Percentiles rank a stretch among this genome's conserved stretches.
These are phyloP conservation scores for Diplodus puntazzo DNA, from an alignment of 2,797 vertebrate genomes.

Conservation along the genomic window DNA sequence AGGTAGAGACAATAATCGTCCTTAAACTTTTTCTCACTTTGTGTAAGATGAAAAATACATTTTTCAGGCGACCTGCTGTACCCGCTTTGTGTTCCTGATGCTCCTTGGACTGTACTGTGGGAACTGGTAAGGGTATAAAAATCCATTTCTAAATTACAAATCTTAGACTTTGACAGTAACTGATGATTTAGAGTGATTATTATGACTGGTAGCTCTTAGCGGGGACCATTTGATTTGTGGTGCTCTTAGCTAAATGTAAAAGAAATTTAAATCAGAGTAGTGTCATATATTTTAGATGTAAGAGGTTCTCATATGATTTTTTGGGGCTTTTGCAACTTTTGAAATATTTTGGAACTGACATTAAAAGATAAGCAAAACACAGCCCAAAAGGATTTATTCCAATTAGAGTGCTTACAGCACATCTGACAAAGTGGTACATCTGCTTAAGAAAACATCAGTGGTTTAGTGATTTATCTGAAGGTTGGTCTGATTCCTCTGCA, in stretches of 20 bases:
- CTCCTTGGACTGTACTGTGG: neutral
- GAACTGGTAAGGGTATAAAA: neutral
- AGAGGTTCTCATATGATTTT: slow-evolving; percentile 15
- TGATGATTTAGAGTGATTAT: slow-evolving; percentile 26
- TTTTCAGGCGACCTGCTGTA: neutral
- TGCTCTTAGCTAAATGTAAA: slow-evolving; percentile 28
- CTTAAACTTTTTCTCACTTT: neutral
- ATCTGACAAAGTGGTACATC: slow-evolving; percentile 29
- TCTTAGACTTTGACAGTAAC: neutral
- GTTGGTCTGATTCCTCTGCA: slow-evolving; percentile 52
- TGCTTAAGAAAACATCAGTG: slow-evolving; percentile 41
- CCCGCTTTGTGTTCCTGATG: neutral
- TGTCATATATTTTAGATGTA: slow-evolving; percentile 26
- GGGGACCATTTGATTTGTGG: slow-evolving; percentile 33
- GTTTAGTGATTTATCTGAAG: slow-evolving; percentile 60
- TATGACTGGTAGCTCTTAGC: neutral
- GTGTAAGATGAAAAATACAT: neutral
- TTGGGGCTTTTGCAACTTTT: neutral
- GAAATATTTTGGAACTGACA: neutral
- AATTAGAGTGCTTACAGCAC: slow-evolving; percentile 14
- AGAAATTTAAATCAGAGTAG: slow-evolving; percentile 36
- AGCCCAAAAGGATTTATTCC: slow-evolving; percentile 19
- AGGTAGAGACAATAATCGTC: neutral
- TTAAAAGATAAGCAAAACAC: slow-evolving; percentile 29
- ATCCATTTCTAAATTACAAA: slow-evolving; percentile 1